Conservation (phyloP, 2,888 invertebrate genomes). For the Phalera bucephala region DNA sequence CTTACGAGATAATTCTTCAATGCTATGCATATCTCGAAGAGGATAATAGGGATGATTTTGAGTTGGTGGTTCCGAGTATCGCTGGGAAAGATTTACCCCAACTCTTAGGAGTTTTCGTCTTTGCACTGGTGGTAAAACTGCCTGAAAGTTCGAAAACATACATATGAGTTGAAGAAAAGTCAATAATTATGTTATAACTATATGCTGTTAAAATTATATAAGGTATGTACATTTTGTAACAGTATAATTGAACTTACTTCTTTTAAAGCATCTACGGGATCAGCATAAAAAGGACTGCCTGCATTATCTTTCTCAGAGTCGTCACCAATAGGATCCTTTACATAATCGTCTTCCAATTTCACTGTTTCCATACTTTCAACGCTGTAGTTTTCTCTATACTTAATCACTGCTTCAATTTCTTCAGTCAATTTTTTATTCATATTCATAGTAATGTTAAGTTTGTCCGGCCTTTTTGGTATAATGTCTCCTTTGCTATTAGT, state of each 20-base stretch:
- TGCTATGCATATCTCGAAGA: constrained; percentile 78
- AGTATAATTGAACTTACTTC: constrained; percentile 72
- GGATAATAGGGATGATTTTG: constrained; percentile 77
- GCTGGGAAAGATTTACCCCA: constrained; percentile 74
- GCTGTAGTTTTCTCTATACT: constrained; percentile 62
- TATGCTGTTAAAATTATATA: too few species aligned
- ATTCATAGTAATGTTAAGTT: constrained; percentile 71
- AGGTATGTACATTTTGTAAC: too few species aligned
- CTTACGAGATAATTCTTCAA: constrained; percentile 79
- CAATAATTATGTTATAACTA: too few species aligned
- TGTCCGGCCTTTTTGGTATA: constrained; percentile 75
- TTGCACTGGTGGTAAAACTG: constrained; percentile 70
- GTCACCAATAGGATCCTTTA: constrained; percentile 51
- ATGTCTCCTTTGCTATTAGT: constrained; percentile 77
- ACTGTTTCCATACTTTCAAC: constrained; percentile 78
- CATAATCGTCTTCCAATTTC: constrained; percentile 66
- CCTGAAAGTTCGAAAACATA: constrained; percentile 53
- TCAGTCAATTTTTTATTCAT: constrained; percentile 78
- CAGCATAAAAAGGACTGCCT: constrained; percentile 94
- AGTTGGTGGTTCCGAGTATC: constrained; percentile 85
- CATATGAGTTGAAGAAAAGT: too few species aligned
- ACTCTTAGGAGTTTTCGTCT: constrained; percentile 69
- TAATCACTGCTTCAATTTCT: constrained; percentile 73
- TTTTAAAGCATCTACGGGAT: constrained; percentile 92
- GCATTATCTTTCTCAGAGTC: constrained; percentile 84